These are phyloP conservation scores for Sarcophaga bullata DNA, from an alignment of 1,140 invertebrate genomes.

Conservation along the genomic window DNA sequence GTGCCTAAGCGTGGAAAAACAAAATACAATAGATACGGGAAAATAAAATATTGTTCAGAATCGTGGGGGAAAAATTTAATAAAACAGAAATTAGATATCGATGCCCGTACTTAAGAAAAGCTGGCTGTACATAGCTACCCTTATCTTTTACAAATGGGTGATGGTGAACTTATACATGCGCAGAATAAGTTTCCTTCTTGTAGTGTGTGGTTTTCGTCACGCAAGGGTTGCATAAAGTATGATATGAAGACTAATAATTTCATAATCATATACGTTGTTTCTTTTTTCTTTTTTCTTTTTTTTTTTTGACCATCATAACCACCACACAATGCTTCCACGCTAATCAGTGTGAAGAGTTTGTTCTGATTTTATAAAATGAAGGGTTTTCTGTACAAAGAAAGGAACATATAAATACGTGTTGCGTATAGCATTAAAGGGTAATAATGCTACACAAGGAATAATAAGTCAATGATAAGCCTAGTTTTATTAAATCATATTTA, in stretches of 20 bases:
- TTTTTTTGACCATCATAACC: neutral
- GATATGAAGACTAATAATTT: slow-evolving; percentile 6
- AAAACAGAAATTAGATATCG: neutral
- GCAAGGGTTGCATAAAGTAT: slow-evolving; percentile 32
- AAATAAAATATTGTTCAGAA: neutral
- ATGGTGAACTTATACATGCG: slow-evolving; percentile 14
- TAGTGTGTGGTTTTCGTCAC: neutral
- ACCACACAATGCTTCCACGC: slow-evolving; percentile 23
- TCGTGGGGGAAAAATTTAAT: neutral
- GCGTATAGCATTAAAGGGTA: too few relatives aligned
- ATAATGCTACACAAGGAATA: too few relatives aligned
- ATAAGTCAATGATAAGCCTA: too few relatives aligned
- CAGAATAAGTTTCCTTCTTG: neutral
- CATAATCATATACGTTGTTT: slow-evolving; percentile 17
- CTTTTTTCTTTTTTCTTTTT: neutral
- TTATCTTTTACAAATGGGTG: too few relatives aligned
- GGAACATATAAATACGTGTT: too few relatives aligned
- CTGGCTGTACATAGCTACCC: too few relatives aligned
- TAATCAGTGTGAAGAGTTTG: neutral
- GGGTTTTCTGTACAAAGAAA: too few relatives aligned
- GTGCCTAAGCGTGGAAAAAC: neutral
- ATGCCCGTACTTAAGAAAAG: neutral
- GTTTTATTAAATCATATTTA: too few relatives aligned
- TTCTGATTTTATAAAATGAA: too few relatives aligned
- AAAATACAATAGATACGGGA: slow-evolving; percentile 27